Evolutionary conservation across 2,797 vertebrate genomes (phyloP), one percentile per base, ranked within the genome.

Genomic region (Bucorvus abyssinicus): DNA sequence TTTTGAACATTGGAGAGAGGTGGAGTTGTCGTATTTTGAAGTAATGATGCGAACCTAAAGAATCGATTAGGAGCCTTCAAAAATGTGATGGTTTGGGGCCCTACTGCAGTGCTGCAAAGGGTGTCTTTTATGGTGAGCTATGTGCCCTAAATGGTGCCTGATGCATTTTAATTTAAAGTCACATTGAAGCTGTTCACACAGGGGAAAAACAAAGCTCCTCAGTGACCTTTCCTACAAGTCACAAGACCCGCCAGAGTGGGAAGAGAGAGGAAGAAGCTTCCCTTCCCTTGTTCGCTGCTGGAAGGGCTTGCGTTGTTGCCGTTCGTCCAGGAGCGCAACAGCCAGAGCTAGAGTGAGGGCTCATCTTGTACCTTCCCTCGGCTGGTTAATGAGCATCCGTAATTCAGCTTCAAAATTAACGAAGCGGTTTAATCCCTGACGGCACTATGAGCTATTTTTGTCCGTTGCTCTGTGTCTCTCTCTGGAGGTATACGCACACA

Each of bases 191-290:
- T 69, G 9, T 57, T 89, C 71, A 70, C 7, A n/a, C 40, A 70
- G 36, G 68, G 32, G 53, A 84, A 94, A 91, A 76, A 9, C 45
- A 45, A 91, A 81, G 70, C 85, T 71, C 32, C 30, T 87, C 45
- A 47, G 52, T 88, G 84, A 84, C 74, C 90, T 94, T 96, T 93
- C n/a, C 36, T 84, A 45, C 27, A 82, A 79, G 70, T 96, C 95
- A 90, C 55, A 91, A 79, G 95, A 84, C 52, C 29, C 5, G 1
- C 55, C 38, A 4, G 59, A 90, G 87, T 27, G 30, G 64, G 50
- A 80, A 84, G 61, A 65, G 70, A 64, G 76, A 79, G 73, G 21
- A 21, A 71, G 44, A 36, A 64, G 24, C 64, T 89, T 87, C 60
- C 53, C 14, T 78, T 42, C 13, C n/a, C 20, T 59, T 63, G 21